Percentiles rank a stretch among this genome's conserved stretches.
phyloP scores from a whole-genome alignment of 2,888 invertebrate genomes.

The Iphiclides podalirius region DNA sequence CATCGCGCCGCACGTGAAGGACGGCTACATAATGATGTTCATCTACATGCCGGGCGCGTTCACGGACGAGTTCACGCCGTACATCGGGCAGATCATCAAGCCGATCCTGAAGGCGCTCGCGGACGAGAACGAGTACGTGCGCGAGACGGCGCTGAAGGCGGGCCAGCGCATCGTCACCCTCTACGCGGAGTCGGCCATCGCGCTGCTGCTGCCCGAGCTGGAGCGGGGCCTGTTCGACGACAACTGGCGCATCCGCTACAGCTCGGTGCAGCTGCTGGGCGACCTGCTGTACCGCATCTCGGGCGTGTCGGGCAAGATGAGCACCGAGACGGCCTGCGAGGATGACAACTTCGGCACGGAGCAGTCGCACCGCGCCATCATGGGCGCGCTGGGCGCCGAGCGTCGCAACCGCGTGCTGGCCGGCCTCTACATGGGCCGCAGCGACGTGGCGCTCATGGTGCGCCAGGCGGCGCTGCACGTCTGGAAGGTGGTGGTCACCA shows the following conservation, averaged over 20 bases:
- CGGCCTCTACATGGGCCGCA: slow-evolving; percentile 97
- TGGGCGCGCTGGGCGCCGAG: slow-evolving; percentile 92
- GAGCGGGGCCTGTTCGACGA: slow-evolving; percentile 97
- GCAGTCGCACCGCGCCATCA: slow-evolving; percentile 95
- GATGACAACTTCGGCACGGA: slow-evolving; percentile 99
- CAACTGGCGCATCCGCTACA: slow-evolving; percentile 98
- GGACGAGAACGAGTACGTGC: slow-evolving; percentile 98
- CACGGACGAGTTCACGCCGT: slow-evolving; percentile 96
- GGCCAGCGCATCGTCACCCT: slow-evolving; percentile 98
- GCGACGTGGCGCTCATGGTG: slow-evolving; percentile 97
- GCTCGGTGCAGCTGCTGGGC: slow-evolving; percentile 96
- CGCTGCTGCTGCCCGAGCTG: slow-evolving; percentile 94
- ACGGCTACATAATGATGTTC: slow-evolving; percentile 99
- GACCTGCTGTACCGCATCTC: slow-evolving; percentile 97
- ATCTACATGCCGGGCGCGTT: slow-evolving; percentile 99
- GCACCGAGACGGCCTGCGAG: slow-evolving; percentile 97
- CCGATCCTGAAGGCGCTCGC: slow-evolving; percentile 98
- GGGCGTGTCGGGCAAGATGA: slow-evolving; percentile 99
- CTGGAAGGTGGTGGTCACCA: slow-evolving; percentile 99
- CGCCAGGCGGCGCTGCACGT: slow-evolving; percentile 98
- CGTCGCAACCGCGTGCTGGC: slow-evolving; percentile 95
- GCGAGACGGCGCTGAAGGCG: slow-evolving; percentile 97
- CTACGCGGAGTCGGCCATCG: slow-evolving; percentile 97
- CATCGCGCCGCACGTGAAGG: slow-evolving; percentile 97
- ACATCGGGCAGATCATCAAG: slow-evolving; percentile 97